Evolutionary conservation across 1,140 invertebrate genomes (phyloP), one percentile per base, ranked within the genome.

Genomic region (Leptinotarsa undecemlineata): DNA sequence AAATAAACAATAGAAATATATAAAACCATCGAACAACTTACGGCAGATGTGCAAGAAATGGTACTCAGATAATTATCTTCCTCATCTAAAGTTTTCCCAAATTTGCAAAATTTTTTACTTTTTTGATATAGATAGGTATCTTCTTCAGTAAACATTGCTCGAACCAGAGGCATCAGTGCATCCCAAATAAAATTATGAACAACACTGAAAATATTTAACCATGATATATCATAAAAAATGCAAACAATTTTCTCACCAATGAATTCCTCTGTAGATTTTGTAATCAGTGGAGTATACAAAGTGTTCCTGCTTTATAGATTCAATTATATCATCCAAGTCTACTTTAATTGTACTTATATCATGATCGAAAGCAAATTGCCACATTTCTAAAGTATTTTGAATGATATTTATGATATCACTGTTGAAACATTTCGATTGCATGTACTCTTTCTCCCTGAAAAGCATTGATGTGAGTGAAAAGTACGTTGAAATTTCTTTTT

Each of bases 1-100:
- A 42, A 42, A 42, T 42, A 11, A 42, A 42, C 11, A 42, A 42
- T 42, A 11, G 33, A 3, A 42, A 42, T 42, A 11, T 42, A 42
- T 11, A 42, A 68, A 20, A 70, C n/a, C 1, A 64, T 63, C 20
- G 66, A 73, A 13, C 11, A 48, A 77, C 71, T 79, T 79, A 83
- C 82, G 19, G 82, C 78, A 15, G 81, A 75, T 69, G 72, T 76
- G 15, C 78, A 67, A 14, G 77, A 76, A 48, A 82, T 74, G 57
- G 77, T 74, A 68, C 77, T 79, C 63, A 81, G 76, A 62, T 73
- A 74, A 71, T 74, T 77, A 2, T 71, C 68, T 8, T 81, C 68
- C 74, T 83, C 76, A 33, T 79, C 77, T 1, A 78, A 76, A 33
- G 76, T 73, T 15, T 80, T 71, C 48, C 80, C 76, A 21, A 33